Percentiles rank a stretch among this genome's conserved stretches.
Conservation (phyloP, 1,140 invertebrate species). For the Vanessa tameamea region DNA sequence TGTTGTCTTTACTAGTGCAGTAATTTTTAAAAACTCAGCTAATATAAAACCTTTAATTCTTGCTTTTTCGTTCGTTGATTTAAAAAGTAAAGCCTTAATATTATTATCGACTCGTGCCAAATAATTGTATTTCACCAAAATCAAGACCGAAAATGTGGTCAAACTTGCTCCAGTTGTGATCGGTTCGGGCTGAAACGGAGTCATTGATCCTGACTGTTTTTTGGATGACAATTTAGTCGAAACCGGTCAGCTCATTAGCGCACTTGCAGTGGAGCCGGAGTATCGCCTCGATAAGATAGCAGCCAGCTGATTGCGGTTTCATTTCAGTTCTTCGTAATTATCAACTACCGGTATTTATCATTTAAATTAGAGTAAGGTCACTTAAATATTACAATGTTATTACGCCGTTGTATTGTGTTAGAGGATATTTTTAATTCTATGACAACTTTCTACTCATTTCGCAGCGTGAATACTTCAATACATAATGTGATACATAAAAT, state of each 20-base stretch:
- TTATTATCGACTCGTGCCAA: background rate
- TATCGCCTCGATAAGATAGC: constrained; percentile 9
- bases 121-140: constrained; percentile 1
- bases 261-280: background rate
- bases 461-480: too few relatives aligned
- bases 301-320: constrained; percentile 1
- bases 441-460: background rate
- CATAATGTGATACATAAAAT: too few relatives aligned
- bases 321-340: constrained; percentile 5
- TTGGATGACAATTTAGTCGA: constrained; percentile 17
- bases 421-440: background rate
- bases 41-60: too few relatives aligned
- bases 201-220: constrained; percentile 26
- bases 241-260: constrained; percentile 25
- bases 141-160: constrained; percentile 1
- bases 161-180: constrained; percentile 11
- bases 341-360: constrained; percentile 6
- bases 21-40: too few relatives aligned
- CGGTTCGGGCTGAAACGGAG: constrained; percentile 2
- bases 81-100: too few relatives aligned
- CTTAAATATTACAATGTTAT: background rate
- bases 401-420: background rate
- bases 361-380: constrained; percentile 11
- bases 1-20: too few relatives aligned
- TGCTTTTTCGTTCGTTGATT: too few relatives aligned